phyloP scores from a whole-genome alignment of 2,113 vertebrate genomes.

The Mus pahari region DNA sequence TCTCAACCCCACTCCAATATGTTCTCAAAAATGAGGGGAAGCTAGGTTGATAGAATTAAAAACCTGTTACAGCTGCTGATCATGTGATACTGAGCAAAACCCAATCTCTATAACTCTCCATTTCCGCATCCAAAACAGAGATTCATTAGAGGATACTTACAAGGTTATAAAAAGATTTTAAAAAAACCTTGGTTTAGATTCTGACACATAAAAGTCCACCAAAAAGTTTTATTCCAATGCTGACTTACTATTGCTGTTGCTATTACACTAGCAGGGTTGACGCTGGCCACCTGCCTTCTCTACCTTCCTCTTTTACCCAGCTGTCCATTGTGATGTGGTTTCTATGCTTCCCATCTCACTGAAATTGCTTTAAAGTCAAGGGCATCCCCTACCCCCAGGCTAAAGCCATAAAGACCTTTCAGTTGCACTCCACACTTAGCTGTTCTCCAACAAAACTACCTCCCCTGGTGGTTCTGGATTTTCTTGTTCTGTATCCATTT shows the following conservation, averaged over 20 bases:
- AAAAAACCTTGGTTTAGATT: not conserved
- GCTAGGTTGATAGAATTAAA: not conserved
- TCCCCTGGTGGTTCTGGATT: constrained; percentile 11
- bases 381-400: not conserved
- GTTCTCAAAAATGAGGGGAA: not conserved
- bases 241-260: not conserved
- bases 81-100: not conserved
- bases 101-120: not conserved
- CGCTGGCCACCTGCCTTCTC: not conserved
- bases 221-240: not conserved
- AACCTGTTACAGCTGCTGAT: constrained; percentile 15
- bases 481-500: constrained; percentile 18
- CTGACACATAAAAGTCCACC: not conserved
- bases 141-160: not conserved
- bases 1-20: not conserved
- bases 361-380: constrained; percentile 38
- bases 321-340: not conserved
- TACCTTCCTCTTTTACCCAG: not conserved
- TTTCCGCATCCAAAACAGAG: constrained; percentile 9
- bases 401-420: constrained; percentile 18
- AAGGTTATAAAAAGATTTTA: not conserved
- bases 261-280: not conserved
- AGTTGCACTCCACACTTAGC: constrained; percentile 22
- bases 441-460: constrained; percentile 27
- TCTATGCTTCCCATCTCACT: constrained; percentile 1